phyloP scores from a whole-genome alignment of 2,113 vertebrate species.

The Podarcis raffonei region DNA sequence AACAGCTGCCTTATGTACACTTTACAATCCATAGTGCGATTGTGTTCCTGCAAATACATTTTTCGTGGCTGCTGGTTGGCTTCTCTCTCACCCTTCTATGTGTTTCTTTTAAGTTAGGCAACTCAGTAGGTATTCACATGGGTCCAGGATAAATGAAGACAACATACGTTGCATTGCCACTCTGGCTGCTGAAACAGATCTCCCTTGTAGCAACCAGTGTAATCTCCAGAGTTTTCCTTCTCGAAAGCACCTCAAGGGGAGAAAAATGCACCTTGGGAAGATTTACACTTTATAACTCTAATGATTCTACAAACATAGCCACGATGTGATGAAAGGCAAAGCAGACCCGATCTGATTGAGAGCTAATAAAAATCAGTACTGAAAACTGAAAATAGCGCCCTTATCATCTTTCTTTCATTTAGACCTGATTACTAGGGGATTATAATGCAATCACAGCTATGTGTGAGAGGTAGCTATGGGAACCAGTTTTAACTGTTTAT shows the following conservation, averaged over 20 bases:
- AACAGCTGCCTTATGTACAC: slow-evolving; percentile 57
- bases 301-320: slow-evolving; percentile 92
- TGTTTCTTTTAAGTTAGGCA: slow-evolving; percentile 58
- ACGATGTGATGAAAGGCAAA: slow-evolving; percentile 90
- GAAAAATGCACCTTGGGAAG: slow-evolving; percentile 79
- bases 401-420: slow-evolving; percentile 99
- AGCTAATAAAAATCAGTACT: slow-evolving; percentile 97
- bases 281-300: slow-evolving; percentile 90
- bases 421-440: slow-evolving; percentile 99
- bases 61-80: slow-evolving; percentile 35
- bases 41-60: slow-evolving; percentile 57
- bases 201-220: slow-evolving; percentile 74
- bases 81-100: slow-evolving; percentile 31
- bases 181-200: slow-evolving; percentile 76
- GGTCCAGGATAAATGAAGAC: slow-evolving; percentile 74
- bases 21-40: slow-evolving; percentile 48
- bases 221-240: slow-evolving; percentile 77
- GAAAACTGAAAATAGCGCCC: slow-evolving; percentile 96
- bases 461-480: slow-evolving; percentile 99
- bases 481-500: slow-evolving; percentile 99
- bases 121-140: slow-evolving; percentile 69
- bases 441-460: slow-evolving; percentile 99
- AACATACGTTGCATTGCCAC: slow-evolving; percentile 71
- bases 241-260: slow-evolving; percentile 79
- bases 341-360: slow-evolving; percentile 93